Percentiles rank a stretch among this genome's conserved stretches.
Conservation (phyloP, 1,140 invertebrate species). For the Scaptomyza graminum region DNA sequence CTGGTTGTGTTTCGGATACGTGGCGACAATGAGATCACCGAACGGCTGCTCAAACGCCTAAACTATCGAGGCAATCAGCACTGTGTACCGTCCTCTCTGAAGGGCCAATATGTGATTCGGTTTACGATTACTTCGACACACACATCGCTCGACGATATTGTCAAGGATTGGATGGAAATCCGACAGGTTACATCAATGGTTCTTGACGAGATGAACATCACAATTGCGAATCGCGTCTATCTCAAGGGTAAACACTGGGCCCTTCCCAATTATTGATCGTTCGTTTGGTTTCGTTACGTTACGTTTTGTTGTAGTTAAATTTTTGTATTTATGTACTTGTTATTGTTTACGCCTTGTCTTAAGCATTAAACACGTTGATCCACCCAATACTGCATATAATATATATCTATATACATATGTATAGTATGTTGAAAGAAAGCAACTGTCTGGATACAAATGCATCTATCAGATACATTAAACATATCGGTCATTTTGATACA, state of each 20-base stretch:
- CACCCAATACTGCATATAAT: conserved; percentile 40
- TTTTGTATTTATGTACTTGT: conserved; percentile 36
- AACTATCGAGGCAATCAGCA: conserved; percentile 95
- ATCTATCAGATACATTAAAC: neutral
- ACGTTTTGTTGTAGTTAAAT: conserved; percentile 24
- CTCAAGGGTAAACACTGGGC: conserved; percentile 87
- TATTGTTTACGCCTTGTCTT: conserved; percentile 23
- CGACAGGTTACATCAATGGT: conserved; percentile 90
- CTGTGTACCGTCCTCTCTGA: conserved; percentile 95
- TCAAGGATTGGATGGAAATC: conserved; percentile 96
- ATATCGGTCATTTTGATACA: neutral
- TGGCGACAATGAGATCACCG: conserved; percentile 93
- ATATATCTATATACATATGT: no score
- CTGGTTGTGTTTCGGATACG: conserved; percentile 96
- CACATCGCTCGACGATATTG: conserved; percentile 95
- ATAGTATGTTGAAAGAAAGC: neutral
- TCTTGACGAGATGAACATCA: conserved; percentile 86
- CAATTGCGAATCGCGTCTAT: conserved; percentile 87
- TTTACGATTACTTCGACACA: conserved; percentile 96
- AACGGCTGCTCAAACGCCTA: conserved; percentile 92
- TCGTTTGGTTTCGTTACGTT: conserved; percentile 19
- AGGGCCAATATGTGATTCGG: conserved; percentile 94
- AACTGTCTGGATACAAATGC: neutral
- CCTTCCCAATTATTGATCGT: conserved; percentile 41
- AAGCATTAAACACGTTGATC: conserved; percentile 48